Evolutionary conservation across 2,797 vertebrate species (phyloP), one percentile per base, ranked within the genome.

Genomic region (Onychomys leucogaster): DNA sequence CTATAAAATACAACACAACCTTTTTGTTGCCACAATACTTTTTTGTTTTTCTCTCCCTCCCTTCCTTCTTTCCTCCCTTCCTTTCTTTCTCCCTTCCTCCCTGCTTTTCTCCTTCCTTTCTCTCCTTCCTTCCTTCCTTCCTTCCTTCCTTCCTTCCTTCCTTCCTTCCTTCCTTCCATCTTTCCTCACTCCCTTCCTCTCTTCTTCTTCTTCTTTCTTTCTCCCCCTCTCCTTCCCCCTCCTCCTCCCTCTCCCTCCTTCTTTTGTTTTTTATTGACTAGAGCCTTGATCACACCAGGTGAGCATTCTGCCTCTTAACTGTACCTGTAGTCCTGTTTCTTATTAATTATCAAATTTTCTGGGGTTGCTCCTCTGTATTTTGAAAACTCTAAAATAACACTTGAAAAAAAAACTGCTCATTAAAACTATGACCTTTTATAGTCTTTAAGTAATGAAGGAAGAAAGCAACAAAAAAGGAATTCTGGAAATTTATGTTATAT

Each of bases 61-160:
- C 49, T 57, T 13, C 32, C 16, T 77, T 16, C 43, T 46, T 27
- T 1, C 12, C 11, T 43, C 5, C 49, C 1, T 52, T 52, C 49
- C 49, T 52, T 12, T 12, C 49, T 52, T 52, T 12, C 49, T 52
- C 10, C 10, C 49, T 52, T 52, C 11, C 11, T 52, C 11, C 49
- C 49, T 49, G 49, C 49, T 49, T 49, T 49, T 49, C 49, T 49
- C 49, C 46, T 6, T 6, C 9, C 41, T 14, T 14, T 2, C 23
- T 12, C 16, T 7, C 25, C 0, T 1, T 6, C 37, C 10, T 1
- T 3, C n/a, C 10, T 3, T 5, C 2, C 10, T 4, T 3, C 23
- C 6, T 37, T 8, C 13, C 32, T n/a, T 5, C 34, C 7, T 41
- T 21, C 23, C 6, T 37, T 8, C 13, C 32, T n/a, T 5, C 34